A percentile compares a stretch with the other conserved stretches of the same genome.
Evolutionary conservation across 2,113 vertebrate species (phyloP).

Genomic region (Cichladusa arquata): DNA sequence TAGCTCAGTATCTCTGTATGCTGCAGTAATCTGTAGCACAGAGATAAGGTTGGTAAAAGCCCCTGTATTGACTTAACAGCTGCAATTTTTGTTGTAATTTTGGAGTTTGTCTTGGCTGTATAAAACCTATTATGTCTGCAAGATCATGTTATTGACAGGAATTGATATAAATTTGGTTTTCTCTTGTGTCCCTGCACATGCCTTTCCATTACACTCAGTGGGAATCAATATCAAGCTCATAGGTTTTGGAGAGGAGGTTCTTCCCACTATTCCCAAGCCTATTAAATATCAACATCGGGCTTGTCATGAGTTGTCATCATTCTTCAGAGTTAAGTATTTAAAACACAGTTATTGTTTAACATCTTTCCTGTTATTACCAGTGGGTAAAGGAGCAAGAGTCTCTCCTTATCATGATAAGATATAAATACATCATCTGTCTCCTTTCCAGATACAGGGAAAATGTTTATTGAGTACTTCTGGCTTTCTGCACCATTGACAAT

Average conservation of each 20-base stretch:
- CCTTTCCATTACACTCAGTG: neutral
- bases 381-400: neutral
- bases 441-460: conserved; percentile 16
- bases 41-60: neutral
- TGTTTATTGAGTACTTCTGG: conserved; percentile 35
- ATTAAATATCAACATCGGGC: neutral
- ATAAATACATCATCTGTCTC: conserved; percentile 23
- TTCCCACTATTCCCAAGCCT: neutral
- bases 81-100: neutral
- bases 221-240: neutral
- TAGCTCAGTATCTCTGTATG: neutral
- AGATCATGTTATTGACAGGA: neutral
- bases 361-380: neutral
- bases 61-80: neutral
- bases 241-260: neutral
- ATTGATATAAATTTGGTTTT: neutral
- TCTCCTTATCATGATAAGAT: conserved; percentile 21
- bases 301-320: neutral
- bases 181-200: neutral
- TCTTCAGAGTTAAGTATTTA: conserved; percentile 16
- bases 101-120: neutral
- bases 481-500: conserved; percentile 36
- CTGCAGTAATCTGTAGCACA: neutral
- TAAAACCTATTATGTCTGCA: neutral
- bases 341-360: conserved; percentile 49